A percentile compares a stretch with the other conserved stretches of the same genome.
phyloP scores from a whole-genome alignment of 2,888 invertebrate species.

The Acrocyrtus sp. region DNA sequence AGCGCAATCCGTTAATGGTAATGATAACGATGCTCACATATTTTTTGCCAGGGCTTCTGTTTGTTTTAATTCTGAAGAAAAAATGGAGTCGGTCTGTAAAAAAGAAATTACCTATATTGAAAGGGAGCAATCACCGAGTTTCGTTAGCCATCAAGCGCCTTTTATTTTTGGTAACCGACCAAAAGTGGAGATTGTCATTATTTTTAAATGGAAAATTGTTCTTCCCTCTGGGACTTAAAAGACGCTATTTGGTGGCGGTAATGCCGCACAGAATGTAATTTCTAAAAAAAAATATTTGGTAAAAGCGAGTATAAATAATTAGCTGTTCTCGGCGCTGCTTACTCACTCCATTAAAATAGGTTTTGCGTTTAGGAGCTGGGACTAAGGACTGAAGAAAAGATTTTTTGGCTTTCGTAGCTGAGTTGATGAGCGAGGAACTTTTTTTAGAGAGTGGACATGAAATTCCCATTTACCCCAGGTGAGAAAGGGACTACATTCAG shows the following conservation, averaged over 20 bases:
- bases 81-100: too few species aligned
- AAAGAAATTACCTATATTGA: too few species aligned
- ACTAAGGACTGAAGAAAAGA: neutral
- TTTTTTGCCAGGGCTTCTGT: too few species aligned
- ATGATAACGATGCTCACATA: neutral
- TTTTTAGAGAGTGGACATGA: neutral
- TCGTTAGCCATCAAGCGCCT: neutral
- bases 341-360: neutral
- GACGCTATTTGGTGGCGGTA: too few species aligned
- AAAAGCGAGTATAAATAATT: neutral
- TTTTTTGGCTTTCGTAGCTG: neutral
- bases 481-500: too few species aligned
- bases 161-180: neutral
- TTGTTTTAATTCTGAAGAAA: neutral
- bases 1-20: too few species aligned
- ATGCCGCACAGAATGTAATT: too few species aligned
- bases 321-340: neutral
- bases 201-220: conserved; percentile 21
- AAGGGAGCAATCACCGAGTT: too few species aligned
- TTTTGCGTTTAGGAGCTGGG: too few species aligned
- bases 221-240: too few species aligned
- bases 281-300: too few species aligned
- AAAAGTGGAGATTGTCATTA: conserved; percentile 31
- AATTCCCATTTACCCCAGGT: neutral
- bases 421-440: neutral